Conservation (phyloP, 64 coral and sea anemone species). For the Stylophora pistillata region DNA sequence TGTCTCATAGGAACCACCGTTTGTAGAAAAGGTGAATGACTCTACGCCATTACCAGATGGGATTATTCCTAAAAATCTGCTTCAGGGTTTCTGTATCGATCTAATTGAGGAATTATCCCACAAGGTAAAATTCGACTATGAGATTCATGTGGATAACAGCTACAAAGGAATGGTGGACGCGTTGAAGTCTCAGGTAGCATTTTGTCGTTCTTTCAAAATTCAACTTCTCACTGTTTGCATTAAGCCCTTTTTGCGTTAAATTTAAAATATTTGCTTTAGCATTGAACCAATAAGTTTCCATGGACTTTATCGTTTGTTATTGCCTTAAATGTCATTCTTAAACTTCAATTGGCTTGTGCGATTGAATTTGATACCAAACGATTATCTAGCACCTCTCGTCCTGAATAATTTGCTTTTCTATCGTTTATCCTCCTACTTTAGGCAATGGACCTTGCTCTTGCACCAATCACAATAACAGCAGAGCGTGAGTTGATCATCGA, state of each 20-base stretch:
- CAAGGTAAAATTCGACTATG: conserved; percentile 14
- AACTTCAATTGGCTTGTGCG: no score
- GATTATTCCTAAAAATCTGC: conserved; percentile 20
- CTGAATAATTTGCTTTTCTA: background rate
- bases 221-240: no score
- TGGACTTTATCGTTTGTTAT: no score
- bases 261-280: no score
- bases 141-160: conserved; percentile 35
- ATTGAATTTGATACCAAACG: no score
- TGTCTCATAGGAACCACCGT: conserved; percentile 6
- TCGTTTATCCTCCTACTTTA: conserved; percentile 5
- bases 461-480: conserved; percentile 87
- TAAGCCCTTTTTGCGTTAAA: no score
- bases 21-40: conserved; percentile 24
- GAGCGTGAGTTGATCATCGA: conserved; percentile 76
- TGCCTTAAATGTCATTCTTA: no score
- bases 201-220: background rate
- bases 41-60: conserved; percentile 2
- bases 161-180: conserved; percentile 27
- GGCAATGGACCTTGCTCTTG: conserved; percentile 81
- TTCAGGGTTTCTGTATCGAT: conserved; percentile 37
- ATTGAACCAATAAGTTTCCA: no score
- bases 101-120: conserved; percentile 25
- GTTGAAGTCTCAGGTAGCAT: conserved; percentile 18
- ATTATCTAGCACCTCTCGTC: background rate